Evolutionary conservation across 2,888 invertebrate species (phyloP).

Genomic region (Drosophila melanosoma): DNA sequence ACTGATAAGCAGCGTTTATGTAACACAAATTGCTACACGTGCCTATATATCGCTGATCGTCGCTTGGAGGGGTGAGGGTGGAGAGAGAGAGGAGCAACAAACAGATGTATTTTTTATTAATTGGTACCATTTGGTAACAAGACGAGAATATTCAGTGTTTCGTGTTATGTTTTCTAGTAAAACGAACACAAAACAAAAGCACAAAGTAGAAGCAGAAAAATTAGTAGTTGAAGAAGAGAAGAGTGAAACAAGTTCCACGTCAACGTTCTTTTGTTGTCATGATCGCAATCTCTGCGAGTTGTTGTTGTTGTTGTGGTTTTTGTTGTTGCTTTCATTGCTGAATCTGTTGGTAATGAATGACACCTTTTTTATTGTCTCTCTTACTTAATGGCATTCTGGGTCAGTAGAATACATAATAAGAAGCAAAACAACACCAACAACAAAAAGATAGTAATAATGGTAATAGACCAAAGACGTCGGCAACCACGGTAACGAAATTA

Average conservation of each 20-base stretch:
- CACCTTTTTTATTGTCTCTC: constrained; percentile 17
- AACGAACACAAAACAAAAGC: constrained; percentile 4
- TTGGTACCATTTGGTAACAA: constrained; percentile 1
- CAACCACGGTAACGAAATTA: neutral
- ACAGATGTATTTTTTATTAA: constrained; percentile 17
- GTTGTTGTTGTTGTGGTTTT: neutral
- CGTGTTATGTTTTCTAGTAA: neutral
- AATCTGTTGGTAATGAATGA: constrained; percentile 13
- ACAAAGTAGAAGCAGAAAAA: neutral
- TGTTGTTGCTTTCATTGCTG: constrained; percentile 13
- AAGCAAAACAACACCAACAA: neutral
- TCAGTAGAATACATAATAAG: constrained; percentile 63
- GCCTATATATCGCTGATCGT: neutral
- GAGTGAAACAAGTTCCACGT: neutral
- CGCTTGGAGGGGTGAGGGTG: neutral
- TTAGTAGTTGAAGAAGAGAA: neutral
- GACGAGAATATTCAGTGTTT: constrained; percentile 5
- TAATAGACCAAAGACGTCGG: neutral
- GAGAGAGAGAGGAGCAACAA: neutral
- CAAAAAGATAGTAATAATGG: neutral
- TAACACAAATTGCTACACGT: neutral
- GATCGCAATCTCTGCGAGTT: constrained; percentile 22
- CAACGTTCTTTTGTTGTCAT: constrained; percentile 13
- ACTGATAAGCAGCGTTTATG: neutral
- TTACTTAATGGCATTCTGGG: constrained; percentile 61